Evolutionary conservation across 2,797 vertebrate genomes (phyloP), one percentile per base, ranked within the genome.

Genomic region (Sebastes melanostomus): DNA sequence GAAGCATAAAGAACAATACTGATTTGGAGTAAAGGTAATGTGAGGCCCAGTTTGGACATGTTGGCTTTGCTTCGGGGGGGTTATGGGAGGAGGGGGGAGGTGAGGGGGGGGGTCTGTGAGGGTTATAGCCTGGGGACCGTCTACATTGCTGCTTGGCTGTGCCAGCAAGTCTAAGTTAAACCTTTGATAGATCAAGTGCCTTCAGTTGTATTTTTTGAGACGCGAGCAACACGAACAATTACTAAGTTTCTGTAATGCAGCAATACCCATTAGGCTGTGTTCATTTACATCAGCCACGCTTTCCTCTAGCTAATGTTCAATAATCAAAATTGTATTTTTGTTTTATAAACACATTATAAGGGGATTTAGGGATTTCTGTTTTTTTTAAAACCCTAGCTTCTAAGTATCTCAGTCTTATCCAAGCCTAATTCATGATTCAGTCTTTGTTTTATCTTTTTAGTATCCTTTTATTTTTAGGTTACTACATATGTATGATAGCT

Each of bases 321-420:
- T 94, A 89, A 93, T 94, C 93, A 86, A 78, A 92, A 84, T 52
- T 91, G 79, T 89, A 84, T 90, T 91, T 86, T 91, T 87, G 81
- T 94, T 96, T 93, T 96, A 91, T 91, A 88, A 91, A 91, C 91
- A 90, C 96, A 94, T 96, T 96, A 94, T 87, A 93, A 95, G 92
- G 93, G 95, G 94, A 85, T 87, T 93, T 95, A 95, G 95, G 93
- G 94, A 91, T 93, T 67, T 82, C n/a, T 52, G 91, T 91, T 92
- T 87, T 92, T 81, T 82, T 86, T 75, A 46, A 66, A 93, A 95
- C 92, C 94, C 90, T 90, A 94, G 84, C 90, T 95, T 96, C 91
- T 94, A 96, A 92, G 74, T 95, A 96, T 96, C 91, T 94, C 94
- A 94, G 96, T 96, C 94, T 96, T 97, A 97, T 97, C 96, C 96